A percentile compares a stretch with the other conserved stretches of the same genome.
phyloP scores from a whole-genome alignment of 2,888 invertebrate species.

The Ochlodes sylvanus region DNA sequence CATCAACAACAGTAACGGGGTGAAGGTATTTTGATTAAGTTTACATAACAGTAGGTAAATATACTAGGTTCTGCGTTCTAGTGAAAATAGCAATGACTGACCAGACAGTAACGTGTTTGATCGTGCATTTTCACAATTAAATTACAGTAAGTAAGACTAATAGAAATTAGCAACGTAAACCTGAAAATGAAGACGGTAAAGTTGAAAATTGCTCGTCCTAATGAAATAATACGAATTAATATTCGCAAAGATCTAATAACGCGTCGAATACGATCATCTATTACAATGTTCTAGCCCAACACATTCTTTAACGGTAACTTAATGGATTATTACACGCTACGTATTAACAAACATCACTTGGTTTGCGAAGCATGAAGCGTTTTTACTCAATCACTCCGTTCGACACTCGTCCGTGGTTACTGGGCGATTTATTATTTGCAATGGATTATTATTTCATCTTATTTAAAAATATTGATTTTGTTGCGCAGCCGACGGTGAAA shows the following conservation, averaged over 20 bases:
- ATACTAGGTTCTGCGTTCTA: no score
- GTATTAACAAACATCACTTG: constrained; percentile 25
- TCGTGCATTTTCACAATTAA: no score
- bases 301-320: constrained; percentile 23
- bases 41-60: no score
- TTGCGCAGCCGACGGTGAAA: no score
- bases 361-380: constrained; percentile 22
- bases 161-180: background rate
- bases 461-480: no score
- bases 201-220: background rate
- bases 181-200: background rate
- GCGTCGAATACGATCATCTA: background rate
- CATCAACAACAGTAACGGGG: no score
- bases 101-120: background rate
- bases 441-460: no score
- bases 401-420: background rate
- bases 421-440: no score
- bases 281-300: constrained; percentile 11
- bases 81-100: constrained; percentile 8
- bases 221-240: no score
- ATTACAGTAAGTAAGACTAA: background rate
- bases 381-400: constrained; percentile 8
- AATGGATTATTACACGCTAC: constrained; percentile 34
- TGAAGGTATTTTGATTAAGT: no score
- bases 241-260: background rate